These are phyloP conservation scores for Neodiprion virginianus DNA, from an alignment of 1,140 invertebrate genomes.

Conservation along the genomic window DNA sequence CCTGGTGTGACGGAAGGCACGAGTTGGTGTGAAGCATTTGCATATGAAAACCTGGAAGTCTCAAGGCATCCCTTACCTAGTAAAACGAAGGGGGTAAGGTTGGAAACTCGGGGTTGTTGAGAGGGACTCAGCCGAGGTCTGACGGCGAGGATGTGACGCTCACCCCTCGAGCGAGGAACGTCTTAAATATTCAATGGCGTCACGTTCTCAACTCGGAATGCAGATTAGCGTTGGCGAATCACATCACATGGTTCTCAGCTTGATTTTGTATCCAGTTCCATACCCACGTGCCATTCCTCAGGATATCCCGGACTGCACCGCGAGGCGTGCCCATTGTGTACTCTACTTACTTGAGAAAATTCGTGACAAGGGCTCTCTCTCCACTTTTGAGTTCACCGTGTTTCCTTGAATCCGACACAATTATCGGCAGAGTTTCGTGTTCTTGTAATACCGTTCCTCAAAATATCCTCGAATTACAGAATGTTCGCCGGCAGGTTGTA, in stretches of 20 bases:
- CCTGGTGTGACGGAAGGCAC: constrained; percentile 1
- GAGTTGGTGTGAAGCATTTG: constrained; percentile 41
- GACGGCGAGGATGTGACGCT: constrained; percentile 16
- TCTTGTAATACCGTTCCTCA: not conserved
- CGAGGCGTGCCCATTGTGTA: constrained; percentile 10
- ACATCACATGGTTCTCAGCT: constrained; percentile 50
- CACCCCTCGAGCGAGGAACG: constrained; percentile 36
- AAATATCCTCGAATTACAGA: not conserved
- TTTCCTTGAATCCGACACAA: not conserved
- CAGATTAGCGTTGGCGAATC: constrained; percentile 55
- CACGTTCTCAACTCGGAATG: constrained; percentile 56
- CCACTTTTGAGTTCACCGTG: not conserved
- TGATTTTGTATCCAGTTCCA: constrained; percentile 46
- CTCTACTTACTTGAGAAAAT: no score
- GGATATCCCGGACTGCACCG: not conserved
- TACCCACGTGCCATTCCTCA: not conserved
- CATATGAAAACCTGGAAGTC: constrained; percentile 59
- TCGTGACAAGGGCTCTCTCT: constrained; percentile 10
- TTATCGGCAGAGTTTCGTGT: no score
- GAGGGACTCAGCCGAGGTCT: not conserved
- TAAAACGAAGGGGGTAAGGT: constrained; percentile 45
- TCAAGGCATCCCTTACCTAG: constrained; percentile 50
- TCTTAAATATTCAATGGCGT: constrained; percentile 61
- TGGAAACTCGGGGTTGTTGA: constrained; percentile 22
- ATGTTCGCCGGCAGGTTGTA: no score